Conservation (phyloP, 2,113 vertebrate genomes). For the Mandrillus leucophaeus region DNA sequence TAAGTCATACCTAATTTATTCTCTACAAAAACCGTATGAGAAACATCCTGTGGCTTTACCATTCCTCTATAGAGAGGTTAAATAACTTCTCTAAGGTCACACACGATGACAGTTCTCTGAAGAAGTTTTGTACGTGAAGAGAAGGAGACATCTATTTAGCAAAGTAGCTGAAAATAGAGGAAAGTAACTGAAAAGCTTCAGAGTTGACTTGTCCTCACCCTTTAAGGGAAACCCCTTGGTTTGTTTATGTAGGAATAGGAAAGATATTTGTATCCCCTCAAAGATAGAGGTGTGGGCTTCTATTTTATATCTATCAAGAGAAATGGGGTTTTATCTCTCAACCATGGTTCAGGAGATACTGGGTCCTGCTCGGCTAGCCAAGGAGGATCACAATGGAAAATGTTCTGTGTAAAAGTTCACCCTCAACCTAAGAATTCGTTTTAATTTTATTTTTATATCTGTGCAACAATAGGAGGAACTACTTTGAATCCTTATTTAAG, state of each 20-base stretch:
- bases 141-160: background rate
- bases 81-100: background rate
- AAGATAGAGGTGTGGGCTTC: background rate
- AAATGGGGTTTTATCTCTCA: background rate
- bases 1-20: background rate
- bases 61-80: background rate
- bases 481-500: background rate
- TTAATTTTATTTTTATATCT: background rate
- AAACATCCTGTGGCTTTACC: background rate
- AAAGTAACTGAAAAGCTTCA: background rate
- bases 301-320: background rate
- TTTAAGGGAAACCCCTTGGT: background rate
- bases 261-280: background rate
- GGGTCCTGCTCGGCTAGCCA: background rate
- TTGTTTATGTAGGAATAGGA: background rate
- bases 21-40: background rate
- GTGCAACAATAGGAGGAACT: background rate
- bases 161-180: background rate
- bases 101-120: background rate
- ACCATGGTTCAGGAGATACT: background rate
- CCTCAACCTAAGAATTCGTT: background rate
- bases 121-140: background rate
- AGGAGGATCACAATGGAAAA: background rate
- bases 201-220: background rate
- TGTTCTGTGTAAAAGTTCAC: background rate